Conservation (phyloP, 2,888 invertebrate species). For the Oxycera nigricornis region DNA sequence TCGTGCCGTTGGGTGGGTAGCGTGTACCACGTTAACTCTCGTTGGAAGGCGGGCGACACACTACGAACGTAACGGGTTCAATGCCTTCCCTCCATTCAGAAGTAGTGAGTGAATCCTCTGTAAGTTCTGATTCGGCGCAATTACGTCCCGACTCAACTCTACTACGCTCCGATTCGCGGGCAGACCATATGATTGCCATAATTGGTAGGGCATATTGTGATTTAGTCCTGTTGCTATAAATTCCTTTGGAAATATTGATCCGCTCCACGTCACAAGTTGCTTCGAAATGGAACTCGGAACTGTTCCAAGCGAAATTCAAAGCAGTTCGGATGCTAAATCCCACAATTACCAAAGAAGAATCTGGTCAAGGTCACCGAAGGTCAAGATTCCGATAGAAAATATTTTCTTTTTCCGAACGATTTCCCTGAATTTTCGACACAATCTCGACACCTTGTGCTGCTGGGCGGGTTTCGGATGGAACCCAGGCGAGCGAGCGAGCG, state of each 20-base stretch:
- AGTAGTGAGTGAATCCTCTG: not conserved
- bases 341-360: too few species aligned
- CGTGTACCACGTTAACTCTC: too few species aligned
- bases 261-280: not conserved
- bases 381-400: not conserved
- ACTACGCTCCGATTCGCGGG: not conserved
- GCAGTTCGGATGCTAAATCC: too few species aligned
- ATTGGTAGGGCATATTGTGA: not conserved
- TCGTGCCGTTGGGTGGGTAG: too few species aligned
- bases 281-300: not conserved
- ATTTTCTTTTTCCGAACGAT: not conserved
- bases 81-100: constrained; percentile 1
- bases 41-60: too few species aligned
- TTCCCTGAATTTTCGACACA: not conserved
- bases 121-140: constrained; percentile 32
- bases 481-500: constrained; percentile 24
- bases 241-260: not conserved
- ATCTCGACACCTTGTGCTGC: not conserved
- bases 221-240: not conserved
- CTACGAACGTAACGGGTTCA: not conserved
- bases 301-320: not conserved
- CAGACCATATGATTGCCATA: constrained; percentile 33
- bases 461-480: constrained; percentile 15
- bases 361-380: constrained; percentile 32
- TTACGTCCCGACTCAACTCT: not conserved